Evolutionary conservation across 2,888 invertebrate genomes (phyloP), one percentile per base, ranked within the genome.

Genomic region (Aplocera efformata): DNA sequence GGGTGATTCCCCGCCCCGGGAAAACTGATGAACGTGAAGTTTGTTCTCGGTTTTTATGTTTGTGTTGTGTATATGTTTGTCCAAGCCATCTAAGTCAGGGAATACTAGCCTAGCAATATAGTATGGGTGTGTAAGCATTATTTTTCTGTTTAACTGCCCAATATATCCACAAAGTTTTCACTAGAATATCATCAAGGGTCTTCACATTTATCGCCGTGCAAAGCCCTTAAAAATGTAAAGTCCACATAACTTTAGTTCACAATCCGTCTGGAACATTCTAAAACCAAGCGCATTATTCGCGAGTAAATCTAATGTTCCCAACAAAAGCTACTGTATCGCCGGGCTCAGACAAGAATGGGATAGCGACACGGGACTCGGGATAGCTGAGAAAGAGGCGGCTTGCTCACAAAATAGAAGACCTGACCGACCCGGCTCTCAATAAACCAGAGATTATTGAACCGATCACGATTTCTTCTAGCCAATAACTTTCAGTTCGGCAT

Each of bases 311-410:
- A 48, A 46, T 48, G 45, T 37, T 22, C 32, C 35, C 30, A 36
- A 41, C 45, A 41, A 45, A 45, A 45, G 45, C 48, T 50, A 42
- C 46, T 40, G 53, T 50, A 48, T 50, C 47, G 45, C 36, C 44
- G 56, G 48, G 45, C 50, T 52, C 49, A 54, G 56, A 56, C 56
- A 48, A 40, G 56, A 56, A 53, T 56, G 52, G 53, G 48, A 53
- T 53, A 46, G 50, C 46, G 48, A 46, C 50, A 42, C 33, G 28
- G 43, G 27, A 39, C 37, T 45, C 22, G 29, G 23, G 13, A 34
- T 8, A 38, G 44, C 37, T 38, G 9, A 40, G 20, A 17, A 9
- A 10, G 8, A 25, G 9, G 26, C 13, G 26, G 40, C 45, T 37
- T 35, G 32, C 20, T 10, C 29, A 13, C 9, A 27, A 24, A 5